These are phyloP conservation scores for Mythimna albipuncta DNA, from an alignment of 2,888 invertebrate genomes.

Conservation along the genomic window DNA sequence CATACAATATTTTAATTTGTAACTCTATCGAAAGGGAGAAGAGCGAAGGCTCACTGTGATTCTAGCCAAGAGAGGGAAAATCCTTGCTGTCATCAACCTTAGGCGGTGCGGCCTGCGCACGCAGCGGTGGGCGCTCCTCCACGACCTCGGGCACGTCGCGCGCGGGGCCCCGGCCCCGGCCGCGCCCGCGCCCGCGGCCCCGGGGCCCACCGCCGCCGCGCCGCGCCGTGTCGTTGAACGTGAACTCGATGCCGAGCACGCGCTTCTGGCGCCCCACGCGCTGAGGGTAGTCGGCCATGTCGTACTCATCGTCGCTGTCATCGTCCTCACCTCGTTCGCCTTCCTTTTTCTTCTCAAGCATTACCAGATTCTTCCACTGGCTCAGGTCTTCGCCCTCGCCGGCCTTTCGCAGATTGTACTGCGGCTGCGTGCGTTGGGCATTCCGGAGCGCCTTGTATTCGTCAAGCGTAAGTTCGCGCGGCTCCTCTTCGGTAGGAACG, in stretches of 20 bases:
- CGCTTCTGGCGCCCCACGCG: conserved; percentile 96
- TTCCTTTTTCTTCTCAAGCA: conserved; percentile 94
- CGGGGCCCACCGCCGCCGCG: conserved; percentile 93
- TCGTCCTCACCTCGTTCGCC: conserved; percentile 91
- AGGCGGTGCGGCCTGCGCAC: conserved; percentile 91
- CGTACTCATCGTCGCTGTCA: conserved; percentile 94
- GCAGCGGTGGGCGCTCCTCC: conserved; percentile 82
- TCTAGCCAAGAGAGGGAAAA: conserved; percentile 97
- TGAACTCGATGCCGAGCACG: conserved; percentile 96
- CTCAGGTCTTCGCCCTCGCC: conserved; percentile 97
- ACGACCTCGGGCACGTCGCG: conserved; percentile 74
- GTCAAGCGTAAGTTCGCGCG: conserved; percentile 97
- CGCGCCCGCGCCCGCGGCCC: conserved; percentile 91
- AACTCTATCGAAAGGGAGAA: conserved; percentile 88
- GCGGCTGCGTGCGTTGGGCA: conserved; percentile 95
- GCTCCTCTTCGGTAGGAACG: conserved; percentile 93
- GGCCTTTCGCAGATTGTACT: conserved; percentile 97
- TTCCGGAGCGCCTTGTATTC: conserved; percentile 98
- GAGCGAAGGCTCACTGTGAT: conserved; percentile 83
- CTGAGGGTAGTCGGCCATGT: conserved; percentile 95
- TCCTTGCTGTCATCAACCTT: conserved; percentile 99
- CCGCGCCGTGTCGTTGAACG: conserved; percentile 95
- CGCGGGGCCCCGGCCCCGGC: conserved; percentile 83
- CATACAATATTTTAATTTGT: conserved; percentile 90
- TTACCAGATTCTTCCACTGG: conserved; percentile 98